Percentiles rank a stretch among this genome's conserved stretches.
phyloP scores from a whole-genome alignment of 1,140 invertebrate species.

The Choristoneura fumiferana region DNA sequence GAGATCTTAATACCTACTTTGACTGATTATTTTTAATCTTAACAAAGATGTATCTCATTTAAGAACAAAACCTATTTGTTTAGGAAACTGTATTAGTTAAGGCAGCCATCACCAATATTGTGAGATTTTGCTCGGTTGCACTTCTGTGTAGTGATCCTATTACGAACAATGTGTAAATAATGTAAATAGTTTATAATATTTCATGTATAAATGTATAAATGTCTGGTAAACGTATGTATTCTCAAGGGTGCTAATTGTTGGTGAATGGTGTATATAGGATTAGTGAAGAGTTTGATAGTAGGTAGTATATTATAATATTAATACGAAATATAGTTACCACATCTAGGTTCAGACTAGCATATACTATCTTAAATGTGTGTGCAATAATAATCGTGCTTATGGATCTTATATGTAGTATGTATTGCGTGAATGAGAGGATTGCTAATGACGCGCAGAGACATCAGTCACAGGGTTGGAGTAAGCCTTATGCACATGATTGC shows the following conservation, averaged over 20 bases:
- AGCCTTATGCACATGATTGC: conserved; percentile 41
- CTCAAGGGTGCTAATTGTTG: conserved; percentile 74
- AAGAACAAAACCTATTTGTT: conserved; percentile 68
- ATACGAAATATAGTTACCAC: conserved; percentile 69
- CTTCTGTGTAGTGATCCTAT: conserved; percentile 22
- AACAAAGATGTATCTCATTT: conserved; percentile 62
- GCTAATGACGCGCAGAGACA: conserved; percentile 23
- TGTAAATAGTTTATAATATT: conserved; percentile 50
- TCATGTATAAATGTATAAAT: conserved; percentile 48
- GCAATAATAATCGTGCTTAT: conserved; percentile 65
- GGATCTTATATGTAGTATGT: conserved; percentile 31
- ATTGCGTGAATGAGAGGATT: conserved; percentile 27
- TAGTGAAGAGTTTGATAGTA: conserved; percentile 37
- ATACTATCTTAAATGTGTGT: conserved; percentile 61
- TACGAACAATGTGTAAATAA: conserved; percentile 53
- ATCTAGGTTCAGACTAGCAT: conserved; percentile 61
- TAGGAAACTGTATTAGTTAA: conserved; percentile 68
- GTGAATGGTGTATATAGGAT: conserved; percentile 60
- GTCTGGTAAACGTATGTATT: conserved; percentile 72
- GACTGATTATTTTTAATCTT: conserved; percentile 64
- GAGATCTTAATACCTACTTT: conserved; percentile 52
- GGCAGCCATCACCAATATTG: conserved; percentile 60
- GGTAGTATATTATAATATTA: conserved; percentile 41
- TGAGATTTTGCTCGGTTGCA: conserved; percentile 28
- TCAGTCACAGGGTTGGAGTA: conserved; percentile 46